Conservation (phyloP, 2,113 vertebrate species). For the Burhinus oedicnemus region DNA sequence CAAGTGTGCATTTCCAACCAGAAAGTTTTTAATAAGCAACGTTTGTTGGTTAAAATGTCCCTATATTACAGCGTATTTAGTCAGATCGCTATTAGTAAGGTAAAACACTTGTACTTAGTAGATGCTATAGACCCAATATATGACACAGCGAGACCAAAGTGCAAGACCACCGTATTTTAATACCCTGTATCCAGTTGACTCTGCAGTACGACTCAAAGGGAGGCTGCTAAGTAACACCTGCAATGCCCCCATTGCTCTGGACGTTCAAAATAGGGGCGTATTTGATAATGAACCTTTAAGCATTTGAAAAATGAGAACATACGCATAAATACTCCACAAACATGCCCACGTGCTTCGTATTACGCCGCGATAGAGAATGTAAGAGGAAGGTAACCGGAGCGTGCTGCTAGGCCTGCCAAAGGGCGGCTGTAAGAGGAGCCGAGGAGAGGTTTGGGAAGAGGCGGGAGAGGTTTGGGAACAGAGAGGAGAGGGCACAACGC, state of each 20-base stretch:
- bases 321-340: background rate
- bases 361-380: too few relatives aligned
- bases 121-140: fast-evolving
- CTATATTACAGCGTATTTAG: fast-evolving
- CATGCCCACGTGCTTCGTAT: fast-evolving
- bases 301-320: background rate
- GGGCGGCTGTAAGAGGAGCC: fast-evolving
- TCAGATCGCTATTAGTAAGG: background rate
- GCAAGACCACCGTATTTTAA: background rate
- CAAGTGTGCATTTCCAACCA: background rate
- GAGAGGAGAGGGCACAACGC: fast-evolving
- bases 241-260: background rate
- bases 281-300: background rate
- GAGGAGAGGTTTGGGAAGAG: fast-evolving
- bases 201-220: background rate
- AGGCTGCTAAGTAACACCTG: background rate
- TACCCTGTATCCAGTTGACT: fast-evolving
- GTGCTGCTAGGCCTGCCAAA: background rate
- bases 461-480: fast-evolving
- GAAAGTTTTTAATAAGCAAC: background rate
- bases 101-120: background rate
- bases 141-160: background rate
- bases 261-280: background rate
- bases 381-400: background rate
- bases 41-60: background rate